Percentiles rank a stretch among this genome's conserved stretches.
Evolutionary conservation across 2,797 vertebrate species (phyloP).

Genomic region (Enteromius afrohamiltoni): DNA sequence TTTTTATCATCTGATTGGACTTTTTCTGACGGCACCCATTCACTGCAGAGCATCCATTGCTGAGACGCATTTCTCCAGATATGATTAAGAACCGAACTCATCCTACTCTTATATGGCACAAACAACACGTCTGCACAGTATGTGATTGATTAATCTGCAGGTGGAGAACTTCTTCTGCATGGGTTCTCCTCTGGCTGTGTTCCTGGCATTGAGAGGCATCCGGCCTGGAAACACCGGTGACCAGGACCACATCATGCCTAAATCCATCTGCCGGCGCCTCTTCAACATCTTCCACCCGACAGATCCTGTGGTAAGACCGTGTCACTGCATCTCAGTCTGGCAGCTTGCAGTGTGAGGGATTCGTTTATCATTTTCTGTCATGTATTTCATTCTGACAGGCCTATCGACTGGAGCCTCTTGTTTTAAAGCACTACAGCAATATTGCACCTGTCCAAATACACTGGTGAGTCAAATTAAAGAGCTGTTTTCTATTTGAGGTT

Average conservation of each 20-base stretch:
- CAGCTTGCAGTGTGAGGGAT: background rate
- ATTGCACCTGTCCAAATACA: slow-evolving; percentile 94
- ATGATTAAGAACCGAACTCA: background rate
- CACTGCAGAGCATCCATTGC: background rate
- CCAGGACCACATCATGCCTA: slow-evolving; percentile 96
- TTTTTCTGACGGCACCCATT: background rate
- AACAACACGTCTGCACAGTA: background rate
- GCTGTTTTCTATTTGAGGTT: background rate
- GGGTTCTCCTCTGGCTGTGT: slow-evolving; percentile 97
- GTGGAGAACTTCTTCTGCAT: slow-evolving; percentile 99
- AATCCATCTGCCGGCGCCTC: slow-evolving; percentile 88
- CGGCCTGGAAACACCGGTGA: slow-evolving; percentile 88
- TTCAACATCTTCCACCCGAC: slow-evolving; percentile 98
- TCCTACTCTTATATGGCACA: background rate
- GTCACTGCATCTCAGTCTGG: background rate
- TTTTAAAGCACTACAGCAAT: slow-evolving; percentile 97
- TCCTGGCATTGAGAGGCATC: slow-evolving; percentile 93
- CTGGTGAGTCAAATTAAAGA: slow-evolving; percentile 77
- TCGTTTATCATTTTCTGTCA: background rate
- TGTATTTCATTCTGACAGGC: slow-evolving; percentile 77
- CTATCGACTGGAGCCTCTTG: slow-evolving; percentile 95
- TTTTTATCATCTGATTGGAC: background rate
- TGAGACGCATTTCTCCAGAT: background rate
- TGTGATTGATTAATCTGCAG: slow-evolving; percentile 66
- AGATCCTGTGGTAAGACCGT: slow-evolving; percentile 93